phyloP scores from a whole-genome alignment of 2,113 vertebrate species.

The Nyctibius bracteatus region DNA sequence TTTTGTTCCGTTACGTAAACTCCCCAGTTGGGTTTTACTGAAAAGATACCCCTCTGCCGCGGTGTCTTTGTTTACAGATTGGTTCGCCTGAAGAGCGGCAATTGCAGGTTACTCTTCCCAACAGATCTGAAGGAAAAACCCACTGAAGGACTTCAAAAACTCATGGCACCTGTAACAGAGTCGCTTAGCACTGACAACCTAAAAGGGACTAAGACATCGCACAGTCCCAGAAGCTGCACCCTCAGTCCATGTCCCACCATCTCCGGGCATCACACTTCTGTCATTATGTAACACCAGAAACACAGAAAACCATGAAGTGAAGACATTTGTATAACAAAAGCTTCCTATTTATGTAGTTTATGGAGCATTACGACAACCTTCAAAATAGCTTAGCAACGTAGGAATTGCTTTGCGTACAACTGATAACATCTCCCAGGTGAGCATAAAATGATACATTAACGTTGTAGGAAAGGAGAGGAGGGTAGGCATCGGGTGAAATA shows the following conservation, averaged over 20 bases:
- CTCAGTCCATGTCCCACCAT: neutral
- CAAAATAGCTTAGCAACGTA: neutral
- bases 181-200: neutral
- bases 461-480: neutral
- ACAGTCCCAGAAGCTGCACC: neutral
- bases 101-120: neutral
- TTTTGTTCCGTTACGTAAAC: neutral
- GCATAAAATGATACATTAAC: neutral
- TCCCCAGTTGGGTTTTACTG: neutral
- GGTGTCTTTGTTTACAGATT: neutral
- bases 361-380: neutral
- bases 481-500: neutral
- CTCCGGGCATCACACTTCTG: neutral
- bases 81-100: neutral
- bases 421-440: slow-evolving; percentile 45
- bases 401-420: neutral
- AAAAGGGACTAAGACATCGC: neutral
- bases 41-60: neutral
- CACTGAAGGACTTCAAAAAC: neutral
- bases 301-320: neutral
- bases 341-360: neutral
- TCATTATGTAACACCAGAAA: neutral
- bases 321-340: neutral
- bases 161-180: neutral
- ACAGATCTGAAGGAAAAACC: neutral